A percentile compares a stretch with the other conserved stretches of the same genome.
phyloP scores from a whole-genome alignment of 1,140 invertebrate species.

The Chrysomallon squamiferum region DNA sequence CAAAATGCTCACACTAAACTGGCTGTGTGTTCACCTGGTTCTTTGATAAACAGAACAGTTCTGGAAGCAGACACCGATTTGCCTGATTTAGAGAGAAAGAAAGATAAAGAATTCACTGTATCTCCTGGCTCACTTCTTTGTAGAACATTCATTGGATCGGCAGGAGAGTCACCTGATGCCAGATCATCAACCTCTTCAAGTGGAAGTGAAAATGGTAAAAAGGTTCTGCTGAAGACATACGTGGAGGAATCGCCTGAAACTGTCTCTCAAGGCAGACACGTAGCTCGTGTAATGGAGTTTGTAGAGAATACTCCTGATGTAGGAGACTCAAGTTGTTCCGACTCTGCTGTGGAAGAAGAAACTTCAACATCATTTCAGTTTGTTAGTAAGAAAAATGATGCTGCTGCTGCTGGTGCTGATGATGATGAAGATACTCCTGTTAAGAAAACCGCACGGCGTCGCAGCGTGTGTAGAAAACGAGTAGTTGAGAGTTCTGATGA shows the following conservation, averaged over 20 bases:
- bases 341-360: not conserved
- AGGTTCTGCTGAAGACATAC: conserved; percentile 2
- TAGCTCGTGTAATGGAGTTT: conserved; percentile 3
- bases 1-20: too few species aligned
- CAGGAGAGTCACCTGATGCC: not conserved
- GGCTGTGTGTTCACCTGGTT: too few species aligned
- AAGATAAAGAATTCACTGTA: not conserved
- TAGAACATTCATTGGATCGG: not conserved
- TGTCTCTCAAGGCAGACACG: not conserved
- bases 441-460: not conserved
- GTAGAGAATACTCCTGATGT: conserved; percentile 12
- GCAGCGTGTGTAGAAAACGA: conserved; percentile 3
- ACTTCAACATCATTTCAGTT: not conserved
- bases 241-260: conserved; percentile 16
- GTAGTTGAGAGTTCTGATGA: conserved; percentile 22
- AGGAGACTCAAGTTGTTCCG: conserved; percentile 1
- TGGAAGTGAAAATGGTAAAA: not conserved
- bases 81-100: too few species aligned
- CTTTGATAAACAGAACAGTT: too few species aligned
- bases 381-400: not conserved
- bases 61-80: too few species aligned
- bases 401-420: not conserved
- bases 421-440: not conserved
- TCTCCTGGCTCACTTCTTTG: not conserved
- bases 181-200: not conserved